Evolutionary conservation across 2,797 vertebrate species (phyloP).

Genomic region (Amblyopsis hoosieri): DNA sequence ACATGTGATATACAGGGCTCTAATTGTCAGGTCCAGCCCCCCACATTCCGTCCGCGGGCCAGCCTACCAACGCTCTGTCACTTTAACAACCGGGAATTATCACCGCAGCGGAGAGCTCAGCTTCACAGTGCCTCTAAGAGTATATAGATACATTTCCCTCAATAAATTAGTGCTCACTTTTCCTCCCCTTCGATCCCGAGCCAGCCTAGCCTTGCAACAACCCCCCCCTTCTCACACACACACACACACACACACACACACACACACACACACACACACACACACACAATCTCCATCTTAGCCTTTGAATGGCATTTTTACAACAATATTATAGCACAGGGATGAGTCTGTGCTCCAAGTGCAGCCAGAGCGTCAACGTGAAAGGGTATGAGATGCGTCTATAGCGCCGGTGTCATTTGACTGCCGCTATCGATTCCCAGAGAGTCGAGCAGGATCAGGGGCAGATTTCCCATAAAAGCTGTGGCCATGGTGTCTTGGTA

Average conservation of each 20-base stretch:
- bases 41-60: slow-evolving; percentile 82
- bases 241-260: neutral
- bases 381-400: slow-evolving; percentile 83
- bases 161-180: slow-evolving; percentile 82
- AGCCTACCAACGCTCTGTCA: slow-evolving; percentile 88
- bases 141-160: slow-evolving; percentile 93
- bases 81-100: slow-evolving; percentile 95
- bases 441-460: slow-evolving; percentile 84
- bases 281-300: slow-evolving; percentile 21
- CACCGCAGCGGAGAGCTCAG: slow-evolving; percentile 88
- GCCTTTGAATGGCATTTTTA: slow-evolving; percentile 90
- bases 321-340: slow-evolving; percentile 88
- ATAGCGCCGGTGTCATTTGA: slow-evolving; percentile 87
- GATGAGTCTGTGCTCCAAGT: slow-evolving; percentile 88
- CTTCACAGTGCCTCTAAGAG: slow-evolving; percentile 85
- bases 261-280: neutral
- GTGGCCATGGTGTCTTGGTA: slow-evolving; percentile 78
- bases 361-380: slow-evolving; percentile 90
- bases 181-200: slow-evolving; percentile 3
- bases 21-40: slow-evolving; percentile 84
- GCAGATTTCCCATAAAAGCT: slow-evolving; percentile 88
- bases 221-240: slow-evolving; percentile 7
- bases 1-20: slow-evolving; percentile 76
- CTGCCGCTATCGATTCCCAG: slow-evolving; percentile 88
- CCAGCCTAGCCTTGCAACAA: slow-evolving; percentile 65